These are phyloP conservation scores for Ametastegia equiseti DNA, from an alignment of 2,888 invertebrate genomes.

Conservation along the genomic window DNA sequence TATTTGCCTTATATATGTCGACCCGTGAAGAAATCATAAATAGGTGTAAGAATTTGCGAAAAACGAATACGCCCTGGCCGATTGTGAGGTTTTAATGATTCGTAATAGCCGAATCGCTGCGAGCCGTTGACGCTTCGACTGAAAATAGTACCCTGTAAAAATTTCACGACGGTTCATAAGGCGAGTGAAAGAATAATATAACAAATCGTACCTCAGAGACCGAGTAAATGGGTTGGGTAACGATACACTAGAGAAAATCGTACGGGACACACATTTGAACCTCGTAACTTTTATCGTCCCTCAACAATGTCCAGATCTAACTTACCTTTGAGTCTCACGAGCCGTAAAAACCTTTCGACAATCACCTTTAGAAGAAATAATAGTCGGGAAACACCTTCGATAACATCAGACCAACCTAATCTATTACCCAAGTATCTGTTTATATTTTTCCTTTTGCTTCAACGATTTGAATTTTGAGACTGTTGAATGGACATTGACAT, in stretches of 20 bases:
- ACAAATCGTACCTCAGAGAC: constrained; percentile 13
- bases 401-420: too few relatives aligned
- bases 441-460: too few relatives aligned
- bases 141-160: constrained; percentile 1
- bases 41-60: background rate
- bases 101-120: background rate
- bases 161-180: background rate
- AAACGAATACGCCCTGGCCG: background rate
- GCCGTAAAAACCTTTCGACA: background rate
- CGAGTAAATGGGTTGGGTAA: constrained; percentile 16
- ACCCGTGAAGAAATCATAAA: background rate
- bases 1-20: background rate
- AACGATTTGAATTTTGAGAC: too few relatives aligned
- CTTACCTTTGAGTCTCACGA: background rate
- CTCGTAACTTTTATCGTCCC: constrained; percentile 29
- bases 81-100: constrained; percentile 7
- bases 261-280: constrained; percentile 18
- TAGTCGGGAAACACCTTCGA: background rate
- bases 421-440: too few relatives aligned
- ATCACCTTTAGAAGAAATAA: background rate
- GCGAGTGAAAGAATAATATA: constrained; percentile 24
- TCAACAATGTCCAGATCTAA: constrained; percentile 6
- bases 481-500: too few relatives aligned
- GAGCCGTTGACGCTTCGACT: background rate
- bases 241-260: background rate